phyloP scores from a whole-genome alignment of 2,888 invertebrate genomes.

The Galerucella calmariensis region DNA sequence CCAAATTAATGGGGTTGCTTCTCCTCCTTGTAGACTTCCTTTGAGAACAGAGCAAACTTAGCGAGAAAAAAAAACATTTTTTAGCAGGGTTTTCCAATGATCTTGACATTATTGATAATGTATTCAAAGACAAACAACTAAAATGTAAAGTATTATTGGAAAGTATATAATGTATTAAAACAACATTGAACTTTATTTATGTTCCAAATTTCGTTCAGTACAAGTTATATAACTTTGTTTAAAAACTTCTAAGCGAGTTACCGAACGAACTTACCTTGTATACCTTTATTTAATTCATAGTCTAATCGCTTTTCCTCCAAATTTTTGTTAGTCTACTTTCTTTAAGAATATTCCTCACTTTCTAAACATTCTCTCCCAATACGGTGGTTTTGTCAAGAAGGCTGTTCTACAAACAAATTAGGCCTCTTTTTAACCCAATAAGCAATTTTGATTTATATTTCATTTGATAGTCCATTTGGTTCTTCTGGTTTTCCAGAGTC shows the following conservation, averaged over 20 bases:
- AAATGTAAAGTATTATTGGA: slow-evolving; percentile 23
- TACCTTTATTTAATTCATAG: slow-evolving; percentile 30
- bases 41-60: no score
- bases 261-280: slow-evolving; percentile 19
- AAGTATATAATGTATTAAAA: slow-evolving; percentile 20
- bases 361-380: background rate
- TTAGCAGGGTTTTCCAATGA: no score
- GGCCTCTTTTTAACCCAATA: background rate
- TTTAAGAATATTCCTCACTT: slow-evolving; percentile 20
- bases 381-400: background rate
- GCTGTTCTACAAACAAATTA: background rate
- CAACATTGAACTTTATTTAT: slow-evolving; percentile 27
- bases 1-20: no score
- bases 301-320: slow-evolving; percentile 14
- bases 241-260: slow-evolving; percentile 19
- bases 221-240: slow-evolving; percentile 22
- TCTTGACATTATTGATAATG: slow-evolving; percentile 7
- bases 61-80: no score
- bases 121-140: slow-evolving; percentile 18
- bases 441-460: background rate
- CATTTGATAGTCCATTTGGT: no score
- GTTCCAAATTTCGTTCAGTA: slow-evolving; percentile 24
- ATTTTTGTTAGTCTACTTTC: slow-evolving; percentile 11
- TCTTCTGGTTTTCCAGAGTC: no score
- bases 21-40: no score